Evolutionary conservation across 2,888 invertebrate species (phyloP), one percentile per base, ranked within the genome.

Genomic region (Toxonevra muliebris): DNA sequence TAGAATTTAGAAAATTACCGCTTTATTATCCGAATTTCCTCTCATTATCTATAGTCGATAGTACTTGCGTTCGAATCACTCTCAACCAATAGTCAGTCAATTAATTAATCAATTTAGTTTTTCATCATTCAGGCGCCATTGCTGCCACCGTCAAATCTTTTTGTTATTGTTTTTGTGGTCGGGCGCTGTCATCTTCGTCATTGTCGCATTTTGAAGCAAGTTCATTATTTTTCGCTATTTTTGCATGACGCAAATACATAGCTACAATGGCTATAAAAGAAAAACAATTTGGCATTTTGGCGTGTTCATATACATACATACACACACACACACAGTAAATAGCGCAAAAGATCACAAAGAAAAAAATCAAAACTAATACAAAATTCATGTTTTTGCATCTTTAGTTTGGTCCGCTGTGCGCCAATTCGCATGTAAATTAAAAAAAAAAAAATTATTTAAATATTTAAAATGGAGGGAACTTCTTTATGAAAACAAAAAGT

Each of bases 161-260:
- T 41, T 58, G 40, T 40, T 15, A 19, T 20, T 55, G 9, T 52
- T 52, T 52, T 62, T 52, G 40, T 43, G 43, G 43, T 19, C 13
- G 10, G 42, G 41, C 45, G 43, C 43, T 53, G 45, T 40, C 13
- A 42, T 50, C 15, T 61, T 50, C 17, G 48, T 50, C 13, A 43
- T 60, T 57, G 59, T 53, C 10, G 15, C 45, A 57, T 58, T 66
- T 63, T 17, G 41, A 30, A 61, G 19, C 65, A 17, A 71, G 50
- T 60, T 13, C 11, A 57, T n/a, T 50, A 60, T n/a, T 57, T 60
- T 63, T 42, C 30, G 50, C 57, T 52, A 10, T 45, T 53, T 17
- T 30, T 43, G 69, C 66, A 71, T 71, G 73, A 71, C 66, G 66
- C 63, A 68, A 65, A 67, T 50, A 54, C 10, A 17, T 30, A 62